Base-by-base conservation (phyloP, 2,888 invertebrate species). In the Sesia apiformis region DNA sequence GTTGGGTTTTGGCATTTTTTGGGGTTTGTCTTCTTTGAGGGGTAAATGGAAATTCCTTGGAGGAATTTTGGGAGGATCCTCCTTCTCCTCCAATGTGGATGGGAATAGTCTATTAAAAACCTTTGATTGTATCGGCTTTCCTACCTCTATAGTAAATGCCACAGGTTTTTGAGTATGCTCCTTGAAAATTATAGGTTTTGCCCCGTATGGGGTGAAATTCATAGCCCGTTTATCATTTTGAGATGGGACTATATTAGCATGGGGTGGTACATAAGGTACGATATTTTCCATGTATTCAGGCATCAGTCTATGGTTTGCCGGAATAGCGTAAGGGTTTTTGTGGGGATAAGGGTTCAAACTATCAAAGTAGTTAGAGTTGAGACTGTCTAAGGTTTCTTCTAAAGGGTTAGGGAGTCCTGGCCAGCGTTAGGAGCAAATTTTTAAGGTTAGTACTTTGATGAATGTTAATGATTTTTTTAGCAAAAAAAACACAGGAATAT, bases 261-360 rank as follows among this genome's bases (percentile, higher is more conserved):
- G 85, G 8, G 91, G 90, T 0, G 87, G 85, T 42, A 91, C 74
- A 55, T 90, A 88, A 39, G 84, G 88, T 3, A 67, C 65, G 3
- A 64, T 63, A 39, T 76, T 78, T 1, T 81, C 79, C 3, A 63
- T 58, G 52, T 81, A 83, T n/a, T 85, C 84, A 0, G 89, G 87
- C 56, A 87, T 67, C 3, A 71, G 69, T 56, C 76, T 85, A 58
- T 84, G 82, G 59, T 88, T 88, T 4, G 90, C 90, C 46, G 90
- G 90, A 60, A 90, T 90, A 61, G 87, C 90, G 64, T 90, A 90
- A 62, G 90, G 90, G 70, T 88, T 90, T 70, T 88, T 90, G 60
- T 80, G 80, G 0, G 85, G 69, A 55, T 78, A 87, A 59, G 89
- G 88, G 60, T 90, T 89, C 6, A 90, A 72, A 60, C 90, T 90